These are phyloP conservation scores for Idris sp. DNA, from an alignment of 1,140 invertebrate genomes.

Conservation along the genomic window DNA sequence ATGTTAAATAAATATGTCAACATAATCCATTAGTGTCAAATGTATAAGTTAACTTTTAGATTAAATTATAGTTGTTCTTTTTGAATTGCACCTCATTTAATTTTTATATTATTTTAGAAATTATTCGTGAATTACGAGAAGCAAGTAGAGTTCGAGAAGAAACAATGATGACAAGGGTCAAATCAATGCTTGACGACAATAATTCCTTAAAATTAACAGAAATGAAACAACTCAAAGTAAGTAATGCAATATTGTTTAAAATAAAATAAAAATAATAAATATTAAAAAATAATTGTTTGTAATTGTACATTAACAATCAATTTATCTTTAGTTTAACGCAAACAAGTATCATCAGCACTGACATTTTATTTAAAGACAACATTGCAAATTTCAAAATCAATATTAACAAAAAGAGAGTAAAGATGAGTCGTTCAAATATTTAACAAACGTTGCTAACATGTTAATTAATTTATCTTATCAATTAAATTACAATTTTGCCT, in stretches of 20 bases:
- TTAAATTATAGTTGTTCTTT: no score
- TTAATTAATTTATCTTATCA: conserved; percentile 60
- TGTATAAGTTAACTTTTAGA: no score
- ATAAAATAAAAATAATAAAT: neutral
- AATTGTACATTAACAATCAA: no score
- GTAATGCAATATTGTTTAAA: conserved; percentile 30
- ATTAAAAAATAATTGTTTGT: no score
- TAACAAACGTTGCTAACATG: conserved; percentile 39
- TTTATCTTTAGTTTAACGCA: no score
- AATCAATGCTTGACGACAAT: conserved; percentile 81
- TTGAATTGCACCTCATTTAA: conserved; percentile 1
- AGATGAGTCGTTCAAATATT: conserved; percentile 48
- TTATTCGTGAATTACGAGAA: conserved; percentile 86
- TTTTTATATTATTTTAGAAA: conserved; percentile 75
- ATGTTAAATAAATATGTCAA: no score
- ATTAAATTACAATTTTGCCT: conserved; percentile 39
- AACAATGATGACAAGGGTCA: conserved; percentile 81
- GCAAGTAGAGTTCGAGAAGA: conserved; percentile 85
- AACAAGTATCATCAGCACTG: neutral
- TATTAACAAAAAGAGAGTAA: conserved; percentile 33
- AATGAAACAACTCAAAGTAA: conserved; percentile 70
- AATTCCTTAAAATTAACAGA: conserved; percentile 67
- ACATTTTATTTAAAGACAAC: conserved; percentile 23
- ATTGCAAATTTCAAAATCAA: conserved; percentile 32
- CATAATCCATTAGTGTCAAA: no score